Conservation (phyloP, 2,888 invertebrate species). For the Amitus sp. region DNA sequence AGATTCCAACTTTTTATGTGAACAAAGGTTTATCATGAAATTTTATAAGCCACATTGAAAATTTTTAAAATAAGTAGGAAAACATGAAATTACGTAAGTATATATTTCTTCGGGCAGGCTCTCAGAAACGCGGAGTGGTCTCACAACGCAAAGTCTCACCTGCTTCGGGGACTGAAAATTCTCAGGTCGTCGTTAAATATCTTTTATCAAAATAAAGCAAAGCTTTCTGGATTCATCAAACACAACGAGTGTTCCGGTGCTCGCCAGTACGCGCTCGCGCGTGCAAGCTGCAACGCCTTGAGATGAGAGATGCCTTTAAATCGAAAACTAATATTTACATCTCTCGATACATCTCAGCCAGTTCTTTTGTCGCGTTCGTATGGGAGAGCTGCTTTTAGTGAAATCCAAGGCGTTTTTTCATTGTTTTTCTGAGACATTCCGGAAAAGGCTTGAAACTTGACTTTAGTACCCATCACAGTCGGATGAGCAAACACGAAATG, state of each 20-base stretch:
- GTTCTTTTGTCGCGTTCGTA: conserved; percentile 18
- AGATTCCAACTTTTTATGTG: too few relatives aligned
- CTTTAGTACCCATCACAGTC: not conserved
- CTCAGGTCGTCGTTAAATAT: conserved; percentile 48
- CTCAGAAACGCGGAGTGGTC: too few relatives aligned
- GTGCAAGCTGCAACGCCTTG: conserved; percentile 44
- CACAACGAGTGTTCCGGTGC: conserved; percentile 34
- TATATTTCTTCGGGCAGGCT: too few relatives aligned
- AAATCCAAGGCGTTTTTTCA: conserved; percentile 12
- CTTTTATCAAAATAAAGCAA: conserved; percentile 56
- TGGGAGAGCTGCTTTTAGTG: conserved; percentile 13
- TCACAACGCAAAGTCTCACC: not conserved
- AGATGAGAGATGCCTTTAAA: conserved; percentile 57
- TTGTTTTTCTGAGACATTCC: not conserved
- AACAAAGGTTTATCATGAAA: too few relatives aligned
- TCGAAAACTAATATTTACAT: conserved; percentile 59
- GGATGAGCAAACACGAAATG: not conserved
- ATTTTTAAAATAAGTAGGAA: too few relatives aligned
- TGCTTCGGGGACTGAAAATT: conserved; percentile 25
- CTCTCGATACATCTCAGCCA: conserved; percentile 42
- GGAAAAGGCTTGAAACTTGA: not conserved
- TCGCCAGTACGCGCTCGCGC: conserved; percentile 39
- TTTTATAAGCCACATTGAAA: too few relatives aligned
- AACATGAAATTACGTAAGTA: too few relatives aligned
- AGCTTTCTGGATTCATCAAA: conserved; percentile 59